Conservation (phyloP, 2,888 invertebrate species). For the Drosophila koepferae region DNA sequence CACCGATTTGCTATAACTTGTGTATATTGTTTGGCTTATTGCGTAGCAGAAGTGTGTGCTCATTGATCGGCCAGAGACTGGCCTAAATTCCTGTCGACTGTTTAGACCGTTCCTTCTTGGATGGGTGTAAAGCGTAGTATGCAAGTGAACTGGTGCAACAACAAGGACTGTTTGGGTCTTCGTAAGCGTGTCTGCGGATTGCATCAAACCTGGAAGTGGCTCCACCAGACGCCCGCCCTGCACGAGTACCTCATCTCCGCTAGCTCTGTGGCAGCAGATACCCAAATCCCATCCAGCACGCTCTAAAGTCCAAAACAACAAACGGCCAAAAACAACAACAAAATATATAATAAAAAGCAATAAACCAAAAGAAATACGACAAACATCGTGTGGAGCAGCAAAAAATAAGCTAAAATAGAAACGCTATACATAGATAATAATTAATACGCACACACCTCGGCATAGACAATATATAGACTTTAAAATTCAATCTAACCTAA, state of each 20-base stretch:
- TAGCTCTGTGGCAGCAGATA: constrained; percentile 90
- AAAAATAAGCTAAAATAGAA: constrained; percentile 44
- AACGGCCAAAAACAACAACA: constrained; percentile 39
- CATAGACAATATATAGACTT: constrained; percentile 31
- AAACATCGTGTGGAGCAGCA: constrained; percentile 20
- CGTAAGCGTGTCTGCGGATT: constrained; percentile 94
- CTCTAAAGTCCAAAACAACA: constrained; percentile 75
- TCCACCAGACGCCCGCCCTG: constrained; percentile 94
- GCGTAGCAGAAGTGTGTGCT: constrained; percentile 32
- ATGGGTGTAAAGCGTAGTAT: constrained; percentile 84
- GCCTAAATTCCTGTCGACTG: constrained; percentile 46
- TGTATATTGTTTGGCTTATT: constrained; percentile 16
- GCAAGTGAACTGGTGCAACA: constrained; percentile 67
- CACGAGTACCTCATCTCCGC: constrained; percentile 95
- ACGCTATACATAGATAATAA: constrained; percentile 45
- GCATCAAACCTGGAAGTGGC: constrained; percentile 98
- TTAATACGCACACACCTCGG: constrained; percentile 24
- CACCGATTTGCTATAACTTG: constrained; percentile 12
- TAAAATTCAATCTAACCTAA: constrained; percentile 64
- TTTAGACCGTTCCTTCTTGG: constrained; percentile 58
- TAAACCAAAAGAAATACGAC: constrained; percentile 57
- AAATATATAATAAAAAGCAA: constrained; percentile 41
- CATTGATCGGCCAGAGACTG: constrained; percentile 48
- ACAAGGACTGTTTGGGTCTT: constrained; percentile 90
- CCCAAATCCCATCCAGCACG: constrained; percentile 31